These are phyloP conservation scores for Zapornia atra DNA, from an alignment of 2,113 vertebrate species.

Conservation along the genomic window DNA sequence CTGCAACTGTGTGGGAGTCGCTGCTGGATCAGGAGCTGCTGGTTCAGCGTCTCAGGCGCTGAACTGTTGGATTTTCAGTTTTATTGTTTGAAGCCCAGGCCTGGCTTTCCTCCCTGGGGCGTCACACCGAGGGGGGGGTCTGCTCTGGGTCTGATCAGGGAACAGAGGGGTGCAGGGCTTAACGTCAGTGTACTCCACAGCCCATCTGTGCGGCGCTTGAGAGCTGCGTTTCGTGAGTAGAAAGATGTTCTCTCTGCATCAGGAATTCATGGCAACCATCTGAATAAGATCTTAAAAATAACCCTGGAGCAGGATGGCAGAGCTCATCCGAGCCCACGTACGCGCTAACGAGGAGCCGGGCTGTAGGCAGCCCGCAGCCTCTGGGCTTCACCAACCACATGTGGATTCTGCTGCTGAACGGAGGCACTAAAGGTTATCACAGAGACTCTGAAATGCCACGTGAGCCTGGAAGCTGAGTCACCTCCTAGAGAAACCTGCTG, in stretches of 20 bases:
- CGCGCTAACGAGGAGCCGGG: not conserved
- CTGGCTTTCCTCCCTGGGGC: fast-evolving
- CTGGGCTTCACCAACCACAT: not conserved
- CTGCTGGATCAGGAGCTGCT: not conserved
- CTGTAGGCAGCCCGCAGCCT: not conserved
- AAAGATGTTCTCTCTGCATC: constrained; percentile 5
- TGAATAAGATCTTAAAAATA: constrained; percentile 41
- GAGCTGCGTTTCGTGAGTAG: not conserved
- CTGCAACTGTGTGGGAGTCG: not conserved
- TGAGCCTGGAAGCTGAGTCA: constrained; percentile 3
- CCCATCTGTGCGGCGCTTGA: not conserved
- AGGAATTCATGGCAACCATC: constrained; percentile 43
- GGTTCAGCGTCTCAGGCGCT: not conserved
- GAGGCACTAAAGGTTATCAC: not conserved
- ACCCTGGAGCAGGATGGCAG: not conserved
- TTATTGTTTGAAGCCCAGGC: not conserved
- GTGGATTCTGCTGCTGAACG: not conserved
- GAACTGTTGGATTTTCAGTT: not conserved
- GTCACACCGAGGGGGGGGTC: not conserved
- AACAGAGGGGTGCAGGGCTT: not conserved
- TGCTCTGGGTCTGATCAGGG: not conserved
- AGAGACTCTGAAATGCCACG: not conserved
- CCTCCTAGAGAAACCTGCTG: not conserved
- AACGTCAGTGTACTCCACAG: not conserved
- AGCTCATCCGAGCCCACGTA: constrained; percentile 2